phyloP scores from a whole-genome alignment of 2,113 vertebrate genomes.

The Hyperopisus bebe region DNA sequence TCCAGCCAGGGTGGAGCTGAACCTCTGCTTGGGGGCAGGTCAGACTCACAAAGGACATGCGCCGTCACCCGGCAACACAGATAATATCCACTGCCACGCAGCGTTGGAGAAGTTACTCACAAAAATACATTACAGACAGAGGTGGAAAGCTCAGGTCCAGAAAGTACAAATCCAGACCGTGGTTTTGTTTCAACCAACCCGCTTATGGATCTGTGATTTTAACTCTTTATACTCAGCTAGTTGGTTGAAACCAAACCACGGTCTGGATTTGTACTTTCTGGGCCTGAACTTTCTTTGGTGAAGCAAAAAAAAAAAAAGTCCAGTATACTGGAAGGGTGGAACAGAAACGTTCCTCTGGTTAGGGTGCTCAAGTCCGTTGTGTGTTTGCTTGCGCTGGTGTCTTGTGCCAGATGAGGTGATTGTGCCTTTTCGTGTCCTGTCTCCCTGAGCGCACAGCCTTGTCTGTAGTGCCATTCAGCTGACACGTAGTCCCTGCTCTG shows the following conservation, averaged over 20 bases:
- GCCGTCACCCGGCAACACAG: background rate
- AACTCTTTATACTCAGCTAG: too few relatives aligned
- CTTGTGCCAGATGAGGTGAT: background rate
- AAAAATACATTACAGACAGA: too few relatives aligned
- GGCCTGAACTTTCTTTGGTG: background rate
- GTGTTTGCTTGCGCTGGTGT: background rate
- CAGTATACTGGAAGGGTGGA: background rate
- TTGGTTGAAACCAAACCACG: too few relatives aligned
- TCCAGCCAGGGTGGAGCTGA: slow-evolving; percentile 67
- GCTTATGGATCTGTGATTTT: too few relatives aligned
- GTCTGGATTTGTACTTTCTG: too few relatives aligned
- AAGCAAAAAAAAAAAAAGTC: background rate
- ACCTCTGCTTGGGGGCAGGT: slow-evolving; percentile 78
- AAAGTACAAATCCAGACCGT: too few relatives aligned
- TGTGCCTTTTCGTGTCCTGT: background rate
- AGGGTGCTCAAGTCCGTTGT: background rate
- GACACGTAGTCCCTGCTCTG: background rate
- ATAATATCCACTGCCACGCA: background rate
- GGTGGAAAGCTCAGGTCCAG: too few relatives aligned
- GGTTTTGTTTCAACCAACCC: too few relatives aligned
- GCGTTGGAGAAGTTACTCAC: too few relatives aligned
- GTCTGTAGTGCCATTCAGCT: background rate
- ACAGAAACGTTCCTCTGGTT: background rate
- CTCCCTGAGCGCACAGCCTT: background rate
- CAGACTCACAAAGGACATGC: background rate